These are phyloP conservation scores for Cryptoblepharus egeriae DNA, from an alignment of 2,797 vertebrate genomes.

Conservation along the genomic window DNA sequence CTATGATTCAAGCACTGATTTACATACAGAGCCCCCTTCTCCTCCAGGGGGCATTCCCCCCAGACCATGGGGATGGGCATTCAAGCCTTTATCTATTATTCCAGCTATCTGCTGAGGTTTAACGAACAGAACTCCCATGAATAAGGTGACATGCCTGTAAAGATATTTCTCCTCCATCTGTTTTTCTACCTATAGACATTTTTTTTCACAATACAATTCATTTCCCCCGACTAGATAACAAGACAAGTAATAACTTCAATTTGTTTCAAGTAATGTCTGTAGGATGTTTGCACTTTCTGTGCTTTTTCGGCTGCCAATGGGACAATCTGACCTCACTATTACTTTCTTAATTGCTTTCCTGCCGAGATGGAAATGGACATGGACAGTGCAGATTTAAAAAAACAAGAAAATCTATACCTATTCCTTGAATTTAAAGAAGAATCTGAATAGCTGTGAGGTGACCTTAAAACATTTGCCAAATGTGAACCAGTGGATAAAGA, in stretches of 20 bases:
- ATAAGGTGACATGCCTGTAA: too few species aligned
- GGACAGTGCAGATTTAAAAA: not conserved
- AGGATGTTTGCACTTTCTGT: slow-evolving; percentile 23
- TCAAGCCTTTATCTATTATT: too few species aligned
- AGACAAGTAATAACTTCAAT: slow-evolving; percentile 1
- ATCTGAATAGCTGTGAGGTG: not conserved
- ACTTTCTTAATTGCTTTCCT: slow-evolving; percentile 17
- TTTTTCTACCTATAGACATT: not conserved
- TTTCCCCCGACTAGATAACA: not conserved
- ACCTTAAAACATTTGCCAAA: slow-evolving; percentile 32
- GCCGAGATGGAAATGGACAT: not conserved
- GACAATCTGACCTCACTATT: slow-evolving; percentile 17
- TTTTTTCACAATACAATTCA: slow-evolving; percentile 1
- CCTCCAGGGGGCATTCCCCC: too few species aligned
- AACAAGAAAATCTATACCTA: slow-evolving; percentile 3
- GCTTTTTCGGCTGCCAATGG: slow-evolving; percentile 10
- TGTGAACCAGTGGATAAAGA: not conserved
- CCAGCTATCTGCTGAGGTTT: too few species aligned
- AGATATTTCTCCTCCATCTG: not conserved
- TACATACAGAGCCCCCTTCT: too few species aligned
- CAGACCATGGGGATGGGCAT: too few species aligned
- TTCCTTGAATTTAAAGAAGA: not conserved
- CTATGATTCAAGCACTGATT: too few species aligned
- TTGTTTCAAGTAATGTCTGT: not conserved
- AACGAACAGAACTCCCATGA: too few species aligned